Evolutionary conservation across 2,888 invertebrate genomes (phyloP), one percentile per base, ranked within the genome.

Genomic region (Clostera curtula): DNA sequence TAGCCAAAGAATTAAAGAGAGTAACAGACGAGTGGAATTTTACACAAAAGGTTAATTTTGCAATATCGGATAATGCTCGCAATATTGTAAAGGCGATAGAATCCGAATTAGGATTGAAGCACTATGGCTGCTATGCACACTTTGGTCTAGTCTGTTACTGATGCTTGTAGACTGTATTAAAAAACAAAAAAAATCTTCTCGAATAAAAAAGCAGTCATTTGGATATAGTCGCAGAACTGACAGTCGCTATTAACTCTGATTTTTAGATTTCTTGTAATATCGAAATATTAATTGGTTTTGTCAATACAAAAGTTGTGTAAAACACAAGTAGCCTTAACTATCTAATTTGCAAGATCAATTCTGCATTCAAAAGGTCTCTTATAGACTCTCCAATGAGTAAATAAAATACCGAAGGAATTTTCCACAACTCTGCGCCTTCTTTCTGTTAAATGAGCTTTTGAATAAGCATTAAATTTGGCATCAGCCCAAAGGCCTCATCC

Each of bases 401-500:
- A 24, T 20, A 29, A 6, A 1, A 28, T n/a, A 19, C 28, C 23
- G 14, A 28, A 28, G 9, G 23, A 31, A 21, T 28, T 31, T 31
- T 31, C 31, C 16, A 35, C 28, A 14, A 31, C 16, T 15, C 26
- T 29, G 10, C 32, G 31, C 16, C 25, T 24, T 23, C 36, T 27
- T n/a, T 28, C 7, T 5, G 27, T 7, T 7, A 31, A 8, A 5
- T 7, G 9, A 25, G 7, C 21, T 8, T 21, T 24, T 9, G 34
- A 27, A 30, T 32, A 34, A 20, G 16, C 36, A 40, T 32, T 30
- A 40, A 29, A 29, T 40, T 26, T 19, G 19, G 12, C 23, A 25
- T n/a, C 19, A 36, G 27, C 15, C 28, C 15, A 22, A 40, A 36
- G 24, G 34, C 40, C 24, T 36, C 32, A 20, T 40, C 40, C 13